Conservation (phyloP, 2,888 invertebrate species). For the Merodon equestris region DNA sequence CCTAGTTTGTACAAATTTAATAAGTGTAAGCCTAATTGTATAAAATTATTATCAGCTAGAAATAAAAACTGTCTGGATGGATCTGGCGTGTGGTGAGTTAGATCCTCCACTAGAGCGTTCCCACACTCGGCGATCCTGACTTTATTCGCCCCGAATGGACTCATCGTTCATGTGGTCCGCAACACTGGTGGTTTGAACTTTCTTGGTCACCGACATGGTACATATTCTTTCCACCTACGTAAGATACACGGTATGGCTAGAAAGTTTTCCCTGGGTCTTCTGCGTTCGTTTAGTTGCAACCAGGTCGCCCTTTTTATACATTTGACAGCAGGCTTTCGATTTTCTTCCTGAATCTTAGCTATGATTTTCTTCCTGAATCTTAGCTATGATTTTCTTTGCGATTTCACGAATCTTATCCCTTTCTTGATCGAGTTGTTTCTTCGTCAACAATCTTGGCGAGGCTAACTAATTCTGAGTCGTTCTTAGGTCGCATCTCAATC, state of each 20-base stretch:
- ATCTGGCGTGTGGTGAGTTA: neutral
- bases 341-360: neutral
- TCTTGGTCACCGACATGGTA: slow-evolving; percentile 30
- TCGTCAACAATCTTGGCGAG: slow-evolving; percentile 12
- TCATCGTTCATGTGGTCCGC: slow-evolving; percentile 32
- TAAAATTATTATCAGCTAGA: too few relatives aligned
- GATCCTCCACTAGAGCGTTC: neutral
- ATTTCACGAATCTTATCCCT: neutral
- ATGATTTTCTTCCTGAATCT: slow-evolving; percentile 22
- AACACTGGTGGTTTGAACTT: slow-evolving; percentile 32
- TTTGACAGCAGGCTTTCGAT: neutral
- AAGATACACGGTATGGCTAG: slow-evolving; percentile 16
- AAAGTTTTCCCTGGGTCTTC: slow-evolving; percentile 17
- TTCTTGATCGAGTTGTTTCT: slow-evolving; percentile 18
- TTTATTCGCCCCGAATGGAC: slow-evolving; percentile 16
- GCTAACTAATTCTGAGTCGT: neutral
- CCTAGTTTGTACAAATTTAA: too few relatives aligned
- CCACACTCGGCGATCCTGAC: slow-evolving; percentile 32
- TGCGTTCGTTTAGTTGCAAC: slow-evolving; percentile 31
- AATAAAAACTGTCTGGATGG: too few relatives aligned
- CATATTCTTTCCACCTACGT: slow-evolving; percentile 8
- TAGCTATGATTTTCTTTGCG: slow-evolving; percentile 2
- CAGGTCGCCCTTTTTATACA: slow-evolving; percentile 19
- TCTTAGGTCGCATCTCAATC: slow-evolving; percentile 12
- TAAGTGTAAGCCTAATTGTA: too few relatives aligned